Percentiles rank a stretch among this genome's conserved stretches.
Evolutionary conservation across 2,888 invertebrate species (phyloP).

Genomic region (Chironomus tentans): DNA sequence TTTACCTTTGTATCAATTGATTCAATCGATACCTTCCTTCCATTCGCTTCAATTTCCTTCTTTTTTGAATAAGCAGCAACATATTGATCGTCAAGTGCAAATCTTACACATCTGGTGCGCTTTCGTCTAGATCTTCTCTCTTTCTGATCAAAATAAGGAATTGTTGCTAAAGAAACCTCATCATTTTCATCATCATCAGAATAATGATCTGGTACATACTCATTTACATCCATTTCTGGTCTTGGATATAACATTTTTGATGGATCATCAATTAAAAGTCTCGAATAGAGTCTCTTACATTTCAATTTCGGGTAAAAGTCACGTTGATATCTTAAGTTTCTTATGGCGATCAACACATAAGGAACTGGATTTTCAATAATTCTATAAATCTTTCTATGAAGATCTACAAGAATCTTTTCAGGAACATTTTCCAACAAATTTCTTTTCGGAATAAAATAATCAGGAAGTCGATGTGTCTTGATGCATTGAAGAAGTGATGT

Average conservation of each 20-base stretch:
- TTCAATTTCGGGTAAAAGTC: constrained; percentile 58
- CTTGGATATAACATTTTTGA: constrained; percentile 45
- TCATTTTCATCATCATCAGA: constrained; percentile 41
- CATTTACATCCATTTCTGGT: background rate
- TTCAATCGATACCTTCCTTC: constrained; percentile 40
- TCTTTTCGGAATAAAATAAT: constrained; percentile 63
- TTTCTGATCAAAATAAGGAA: constrained; percentile 31
- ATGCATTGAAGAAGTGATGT: constrained; percentile 53
- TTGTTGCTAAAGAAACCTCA: constrained; percentile 30
- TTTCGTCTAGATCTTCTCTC: constrained; percentile 30
- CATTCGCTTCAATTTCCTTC: constrained; percentile 37
- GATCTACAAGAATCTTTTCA: constrained; percentile 49
- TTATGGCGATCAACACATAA: constrained; percentile 57
- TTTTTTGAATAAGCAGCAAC: constrained; percentile 33
- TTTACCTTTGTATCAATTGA: constrained; percentile 50
- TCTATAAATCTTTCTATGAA: constrained; percentile 58
- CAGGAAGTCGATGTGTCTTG: constrained; percentile 51
- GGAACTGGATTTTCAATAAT: constrained; percentile 63
- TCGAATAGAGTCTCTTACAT: constrained; percentile 49
- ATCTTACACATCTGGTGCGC: constrained; percentile 26
- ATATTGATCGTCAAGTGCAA: constrained; percentile 5
- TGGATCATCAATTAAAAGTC: constrained; percentile 50
- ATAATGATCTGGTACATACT: background rate
- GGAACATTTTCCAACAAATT: constrained; percentile 67
- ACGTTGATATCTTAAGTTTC: constrained; percentile 54